Percentiles rank a stretch among this genome's conserved stretches.
These are phyloP conservation scores for Camponotus vicinus DNA, from an alignment of 1,140 invertebrate species.

Conservation along the genomic window DNA sequence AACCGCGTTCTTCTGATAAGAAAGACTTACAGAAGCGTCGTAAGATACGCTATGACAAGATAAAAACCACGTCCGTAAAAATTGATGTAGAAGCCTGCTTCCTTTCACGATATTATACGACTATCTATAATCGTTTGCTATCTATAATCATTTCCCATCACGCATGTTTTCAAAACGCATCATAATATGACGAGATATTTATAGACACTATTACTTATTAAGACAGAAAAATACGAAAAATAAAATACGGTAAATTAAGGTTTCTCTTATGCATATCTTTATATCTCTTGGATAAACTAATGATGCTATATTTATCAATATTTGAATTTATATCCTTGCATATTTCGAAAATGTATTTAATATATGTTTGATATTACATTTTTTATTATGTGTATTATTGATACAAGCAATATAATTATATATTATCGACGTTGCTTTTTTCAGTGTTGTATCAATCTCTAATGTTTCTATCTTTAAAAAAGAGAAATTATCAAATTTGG, in stretches of 20 bases:
- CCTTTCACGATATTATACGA: slow-evolving; percentile 24
- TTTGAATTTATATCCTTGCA: not conserved
- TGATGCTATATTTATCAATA: not conserved
- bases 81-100: slow-evolving; percentile 57
- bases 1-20: slow-evolving; percentile 54
- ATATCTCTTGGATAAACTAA: not conserved
- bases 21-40: slow-evolving; percentile 28
- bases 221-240: not conserved
- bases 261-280: not conserved
- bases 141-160: slow-evolving; percentile 19
- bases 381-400: not conserved
- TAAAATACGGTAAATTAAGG: not conserved
- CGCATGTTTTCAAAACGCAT: not conserved
- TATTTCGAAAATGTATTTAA: not conserved
- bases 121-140: slow-evolving; percentile 21
- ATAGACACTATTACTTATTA: not conserved
- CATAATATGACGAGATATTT: not conserved
- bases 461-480: not conserved
- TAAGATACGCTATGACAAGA: slow-evolving; percentile 63
- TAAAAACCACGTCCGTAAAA: slow-evolving; percentile 72
- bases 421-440: not conserved
- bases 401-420: not conserved
- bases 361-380: not conserved
- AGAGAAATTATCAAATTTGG: not conserved
- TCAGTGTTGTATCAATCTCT: not conserved